Conservation (phyloP, 2,797 vertebrate genomes). For the Halcyon leucocephala region DNA sequence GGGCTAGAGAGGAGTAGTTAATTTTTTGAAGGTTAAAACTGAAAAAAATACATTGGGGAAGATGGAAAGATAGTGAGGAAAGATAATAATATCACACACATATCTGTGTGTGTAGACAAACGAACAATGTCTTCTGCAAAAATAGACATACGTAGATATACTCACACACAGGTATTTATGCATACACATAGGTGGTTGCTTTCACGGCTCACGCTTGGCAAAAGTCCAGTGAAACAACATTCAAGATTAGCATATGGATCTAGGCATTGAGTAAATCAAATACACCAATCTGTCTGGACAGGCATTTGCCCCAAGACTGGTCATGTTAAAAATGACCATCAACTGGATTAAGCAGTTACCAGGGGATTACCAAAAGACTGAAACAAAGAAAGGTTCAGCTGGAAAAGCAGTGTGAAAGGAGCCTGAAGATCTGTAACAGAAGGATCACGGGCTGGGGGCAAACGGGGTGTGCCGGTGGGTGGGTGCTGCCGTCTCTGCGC, state of each 20-base stretch:
- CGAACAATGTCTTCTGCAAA: not conserved
- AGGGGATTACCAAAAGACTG: not conserved
- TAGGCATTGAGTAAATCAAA: not conserved
- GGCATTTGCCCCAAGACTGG: not conserved
- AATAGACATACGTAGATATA: accelerated
- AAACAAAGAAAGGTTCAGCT: accelerated
- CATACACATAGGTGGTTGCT: not conserved
- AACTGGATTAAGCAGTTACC: not conserved
- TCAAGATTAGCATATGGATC: not conserved
- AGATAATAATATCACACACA: not conserved
- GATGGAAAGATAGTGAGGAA: not conserved
- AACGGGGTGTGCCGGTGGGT: not conserved
- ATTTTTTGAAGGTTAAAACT: not conserved
- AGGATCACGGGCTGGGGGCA: no score
- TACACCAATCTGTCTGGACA: not conserved
- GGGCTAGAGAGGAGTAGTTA: not conserved
- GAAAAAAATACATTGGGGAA: not conserved
- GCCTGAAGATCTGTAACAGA: not conserved
- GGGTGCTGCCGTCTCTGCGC: no score
- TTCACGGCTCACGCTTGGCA: not conserved
- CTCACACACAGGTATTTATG: not conserved
- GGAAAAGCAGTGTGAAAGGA: not conserved
- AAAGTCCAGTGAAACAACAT: not conserved
- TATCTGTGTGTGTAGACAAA: not conserved
- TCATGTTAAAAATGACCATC: not conserved